A percentile compares a stretch with the other conserved stretches of the same genome.
phyloP scores from a whole-genome alignment of 2,797 vertebrate genomes.

The Bovichtus diacanthus region DNA sequence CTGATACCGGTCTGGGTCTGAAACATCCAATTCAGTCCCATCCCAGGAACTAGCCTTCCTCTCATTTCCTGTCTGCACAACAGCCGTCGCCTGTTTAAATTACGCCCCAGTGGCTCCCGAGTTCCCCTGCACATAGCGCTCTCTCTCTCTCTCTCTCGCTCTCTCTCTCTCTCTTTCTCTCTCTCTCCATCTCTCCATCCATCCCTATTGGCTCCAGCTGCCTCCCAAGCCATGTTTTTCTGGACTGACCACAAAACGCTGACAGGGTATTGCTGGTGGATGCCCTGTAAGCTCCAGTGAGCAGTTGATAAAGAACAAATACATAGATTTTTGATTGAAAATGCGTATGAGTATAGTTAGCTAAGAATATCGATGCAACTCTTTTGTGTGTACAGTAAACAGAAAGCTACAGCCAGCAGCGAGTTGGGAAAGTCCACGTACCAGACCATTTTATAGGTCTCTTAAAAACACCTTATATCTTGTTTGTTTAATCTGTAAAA shows the following conservation, averaged over 20 bases:
- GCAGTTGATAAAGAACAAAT: constrained; percentile 80
- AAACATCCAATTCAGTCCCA: constrained; percentile 96
- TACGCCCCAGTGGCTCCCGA: constrained; percentile 92
- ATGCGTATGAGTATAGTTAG: neutral
- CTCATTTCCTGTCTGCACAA: constrained; percentile 99
- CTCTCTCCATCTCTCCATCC: constrained; percentile 44
- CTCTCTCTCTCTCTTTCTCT: constrained; percentile 16
- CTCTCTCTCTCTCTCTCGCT: constrained; percentile 26
- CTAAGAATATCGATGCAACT: neutral
- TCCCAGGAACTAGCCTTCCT: constrained; percentile 95
- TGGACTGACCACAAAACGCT: constrained; percentile 87
- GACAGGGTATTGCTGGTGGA: constrained; percentile 85
- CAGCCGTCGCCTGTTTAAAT: constrained; percentile 98
- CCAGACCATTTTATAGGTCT: neutral
- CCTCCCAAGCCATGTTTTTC: constrained; percentile 73
- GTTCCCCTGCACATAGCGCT: constrained; percentile 70
- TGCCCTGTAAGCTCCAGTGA: constrained; percentile 83
- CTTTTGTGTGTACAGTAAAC: neutral
- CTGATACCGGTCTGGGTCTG: constrained; percentile 93
- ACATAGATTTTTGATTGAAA: constrained; percentile 12
- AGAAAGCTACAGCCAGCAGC: neutral
- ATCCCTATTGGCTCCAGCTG: constrained; percentile 55
- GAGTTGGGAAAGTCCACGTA: neutral
- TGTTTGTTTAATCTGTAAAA: neutral
- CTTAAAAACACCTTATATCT: neutral